These are phyloP conservation scores for Cantharis rustica DNA, from an alignment of 2,888 invertebrate species.

Conservation along the genomic window DNA sequence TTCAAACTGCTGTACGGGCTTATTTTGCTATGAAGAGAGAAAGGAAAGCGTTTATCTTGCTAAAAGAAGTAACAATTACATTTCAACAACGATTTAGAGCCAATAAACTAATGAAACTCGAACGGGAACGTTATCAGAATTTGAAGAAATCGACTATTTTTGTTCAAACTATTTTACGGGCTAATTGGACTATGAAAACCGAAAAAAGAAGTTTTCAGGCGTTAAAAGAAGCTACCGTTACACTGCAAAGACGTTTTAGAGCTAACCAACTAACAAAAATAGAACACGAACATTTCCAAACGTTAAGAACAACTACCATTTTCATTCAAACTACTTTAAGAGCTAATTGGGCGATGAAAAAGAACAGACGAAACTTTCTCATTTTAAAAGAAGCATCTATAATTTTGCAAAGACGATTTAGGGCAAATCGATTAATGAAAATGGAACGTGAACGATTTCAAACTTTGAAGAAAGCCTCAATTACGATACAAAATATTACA, in stretches of 20 bases:
- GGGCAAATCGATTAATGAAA: constrained; percentile 37
- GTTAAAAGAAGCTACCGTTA: constrained; percentile 41
- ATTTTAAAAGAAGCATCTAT: constrained; percentile 48
- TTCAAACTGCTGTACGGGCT: constrained; percentile 55
- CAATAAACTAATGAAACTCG: constrained; percentile 29
- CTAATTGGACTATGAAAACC: constrained; percentile 37
- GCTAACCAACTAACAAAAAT: constrained; percentile 27
- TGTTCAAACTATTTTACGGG: constrained; percentile 49
- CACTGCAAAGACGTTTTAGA: constrained; percentile 43
- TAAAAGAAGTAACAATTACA: constrained; percentile 50
- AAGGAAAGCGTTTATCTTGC: constrained; percentile 49
- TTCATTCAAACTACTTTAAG: constrained; percentile 43
- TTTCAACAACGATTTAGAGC: constrained; percentile 53
- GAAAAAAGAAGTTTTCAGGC: constrained; percentile 38
- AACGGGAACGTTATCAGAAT: constrained; percentile 15
- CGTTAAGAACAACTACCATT: constrained; percentile 41
- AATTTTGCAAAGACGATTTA: constrained; percentile 42
- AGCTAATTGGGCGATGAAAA: constrained; percentile 49
- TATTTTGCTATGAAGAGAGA: constrained; percentile 50
- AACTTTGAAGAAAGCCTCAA: neutral
- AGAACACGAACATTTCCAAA: constrained; percentile 19
- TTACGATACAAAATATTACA: neutral
- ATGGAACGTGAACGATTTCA: neutral
- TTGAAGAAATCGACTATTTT: constrained; percentile 33
- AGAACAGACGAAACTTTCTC: constrained; percentile 46